phyloP scores from a whole-genome alignment of 1,140 invertebrate genomes.

The Reticulitermes speratus region DNA sequence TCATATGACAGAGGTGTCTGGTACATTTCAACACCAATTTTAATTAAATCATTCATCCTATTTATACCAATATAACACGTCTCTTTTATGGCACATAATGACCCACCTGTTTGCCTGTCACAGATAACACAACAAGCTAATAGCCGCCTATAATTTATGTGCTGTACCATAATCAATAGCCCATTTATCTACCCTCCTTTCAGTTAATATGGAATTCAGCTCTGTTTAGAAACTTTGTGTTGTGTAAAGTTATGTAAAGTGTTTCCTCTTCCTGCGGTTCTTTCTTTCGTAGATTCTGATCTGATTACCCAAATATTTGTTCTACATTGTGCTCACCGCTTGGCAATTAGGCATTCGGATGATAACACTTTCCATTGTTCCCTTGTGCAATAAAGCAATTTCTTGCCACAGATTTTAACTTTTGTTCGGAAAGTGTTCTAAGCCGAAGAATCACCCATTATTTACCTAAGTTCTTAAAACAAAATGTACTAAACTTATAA shows the following conservation, averaged over 20 bases:
- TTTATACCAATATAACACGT: not conserved
- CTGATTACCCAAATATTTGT: conserved; percentile 12
- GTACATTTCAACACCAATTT: not conserved
- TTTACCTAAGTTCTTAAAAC: no score
- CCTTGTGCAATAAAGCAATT: not conserved
- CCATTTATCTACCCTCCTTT: not conserved
- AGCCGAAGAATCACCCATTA: no score
- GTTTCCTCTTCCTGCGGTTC: not conserved
- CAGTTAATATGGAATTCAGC: not conserved
- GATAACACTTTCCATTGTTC: not conserved
- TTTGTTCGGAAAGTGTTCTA: not conserved
- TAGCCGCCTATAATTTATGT: not conserved
- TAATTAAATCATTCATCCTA: conserved; percentile 1
- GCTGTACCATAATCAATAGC: not conserved
- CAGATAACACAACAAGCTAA: not conserved
- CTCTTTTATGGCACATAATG: not conserved
- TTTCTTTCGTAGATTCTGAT: not conserved
- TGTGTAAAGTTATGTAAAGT: not conserved
- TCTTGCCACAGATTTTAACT: not conserved
- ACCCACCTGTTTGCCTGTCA: conserved; percentile 2
- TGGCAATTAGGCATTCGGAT: not conserved
- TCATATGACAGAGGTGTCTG: not conserved
- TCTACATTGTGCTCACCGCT: not conserved
- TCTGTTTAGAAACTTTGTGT: not conserved
- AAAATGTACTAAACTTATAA: no score